Conservation (phyloP, 2,113 vertebrate genomes). For the Anguilla japonica region DNA sequence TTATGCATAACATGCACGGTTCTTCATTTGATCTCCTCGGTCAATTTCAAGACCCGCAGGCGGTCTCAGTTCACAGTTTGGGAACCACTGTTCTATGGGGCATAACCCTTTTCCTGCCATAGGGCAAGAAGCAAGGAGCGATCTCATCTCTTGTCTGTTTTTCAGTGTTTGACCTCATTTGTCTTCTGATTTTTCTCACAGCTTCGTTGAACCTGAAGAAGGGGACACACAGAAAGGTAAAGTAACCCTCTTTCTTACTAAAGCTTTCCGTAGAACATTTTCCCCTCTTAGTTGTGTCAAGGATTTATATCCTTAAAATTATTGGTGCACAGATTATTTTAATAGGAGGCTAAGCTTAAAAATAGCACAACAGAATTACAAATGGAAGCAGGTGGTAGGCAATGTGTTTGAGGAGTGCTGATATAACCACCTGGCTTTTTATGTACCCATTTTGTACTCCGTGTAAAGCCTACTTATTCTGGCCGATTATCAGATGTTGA, state of each 20-base stretch:
- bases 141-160: background rate
- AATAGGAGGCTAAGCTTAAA: background rate
- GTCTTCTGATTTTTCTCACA: constrained; percentile 41
- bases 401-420: background rate
- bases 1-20: too few species aligned
- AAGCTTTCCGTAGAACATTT: constrained; percentile 45
- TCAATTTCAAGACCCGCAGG: too few species aligned
- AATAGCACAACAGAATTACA: too few species aligned
- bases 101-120: too few species aligned
- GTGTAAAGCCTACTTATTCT: too few species aligned
- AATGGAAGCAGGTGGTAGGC: background rate
- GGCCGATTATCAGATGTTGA: too few species aligned
- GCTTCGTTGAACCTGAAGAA: constrained; percentile 60
- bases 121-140: too few species aligned
- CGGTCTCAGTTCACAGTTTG: too few species aligned
- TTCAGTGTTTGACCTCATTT: background rate
- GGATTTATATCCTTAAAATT: constrained; percentile 23
- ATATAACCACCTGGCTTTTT: background rate
- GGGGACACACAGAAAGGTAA: constrained; percentile 62
- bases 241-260: constrained; percentile 61
- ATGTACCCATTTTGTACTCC: background rate
- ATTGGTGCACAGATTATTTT: background rate
- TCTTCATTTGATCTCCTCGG: too few species aligned
- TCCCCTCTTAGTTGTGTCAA: constrained; percentile 28
- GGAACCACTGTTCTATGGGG: too few species aligned